Base-by-base conservation (phyloP, 2,113 vertebrate species). In the Gnathonemus echidnorhynchus region DNA sequence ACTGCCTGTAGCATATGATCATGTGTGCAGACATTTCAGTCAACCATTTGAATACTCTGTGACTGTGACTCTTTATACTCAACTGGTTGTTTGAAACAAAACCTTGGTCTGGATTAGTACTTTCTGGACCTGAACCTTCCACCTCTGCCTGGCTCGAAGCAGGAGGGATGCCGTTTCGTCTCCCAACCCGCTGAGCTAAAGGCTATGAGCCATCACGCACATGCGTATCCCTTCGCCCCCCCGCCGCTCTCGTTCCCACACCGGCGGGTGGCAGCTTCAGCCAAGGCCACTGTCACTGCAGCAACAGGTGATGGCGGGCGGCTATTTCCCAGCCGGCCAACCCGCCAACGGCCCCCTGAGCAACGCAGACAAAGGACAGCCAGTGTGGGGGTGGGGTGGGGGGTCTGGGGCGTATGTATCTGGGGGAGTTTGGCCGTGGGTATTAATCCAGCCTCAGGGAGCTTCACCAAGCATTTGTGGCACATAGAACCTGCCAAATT, bases 261-360 rank as follows among this genome's bases (percentile, higher is more conserved):
- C 74, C 0, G 15, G 31, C 2, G 35, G 74, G 35, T 1, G 2
- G 15, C 74, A 5, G 19, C 53, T 74, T 6, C 83, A 39, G 83
- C 85, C 88, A 91, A 70, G 45, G 45, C 50, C 3, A 31, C 90
- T 17, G 84, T 91, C 90, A 88, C 84, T 80, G 62, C 86, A 87
- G 66, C 84, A 88, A 89, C 89, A 84, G 88, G 89, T 89, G 89
- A 89, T 15, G 8, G 42, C 85, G 19, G 46, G 53, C 42, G 56
- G 49, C 21, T 80, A 80, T 80, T 80, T 80, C 74, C 74, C 39
- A 88, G 56, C 48, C 56, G 24, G 58, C 50, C 62, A 4, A 24
- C 66, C 70, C 70, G 0, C 27, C 31, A 24, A 39, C 13, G 70
- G 27, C 88, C 19, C 19, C 31, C 74, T 17, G n/a, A 27, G 84